Percentiles rank a stretch among this genome's conserved stretches.
These are phyloP conservation scores for Melanotaenia maccullochi DNA, from an alignment of 2,797 vertebrate genomes.

Conservation along the genomic window DNA sequence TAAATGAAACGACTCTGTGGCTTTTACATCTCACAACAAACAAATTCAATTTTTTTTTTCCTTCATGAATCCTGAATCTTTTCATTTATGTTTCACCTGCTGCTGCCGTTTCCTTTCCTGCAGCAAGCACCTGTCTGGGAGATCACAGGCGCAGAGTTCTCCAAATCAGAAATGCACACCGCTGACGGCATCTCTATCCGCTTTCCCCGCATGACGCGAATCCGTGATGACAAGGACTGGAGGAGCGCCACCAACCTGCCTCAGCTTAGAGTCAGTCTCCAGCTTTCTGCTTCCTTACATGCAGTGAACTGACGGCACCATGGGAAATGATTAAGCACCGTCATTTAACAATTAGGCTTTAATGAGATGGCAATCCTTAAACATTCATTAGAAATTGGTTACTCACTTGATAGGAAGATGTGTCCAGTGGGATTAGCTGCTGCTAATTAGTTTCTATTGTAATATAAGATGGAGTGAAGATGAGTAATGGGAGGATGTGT, in stretches of 20 bases:
- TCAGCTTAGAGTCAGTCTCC: constrained; percentile 87
- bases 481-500: constrained; percentile 2
- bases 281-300: not conserved
- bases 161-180: constrained; percentile 95
- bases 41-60: not conserved
- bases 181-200: constrained; percentile 99
- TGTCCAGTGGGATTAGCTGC: constrained; percentile 6
- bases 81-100: not conserved
- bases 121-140: constrained; percentile 97
- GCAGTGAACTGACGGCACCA: not conserved
- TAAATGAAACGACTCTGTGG: too few relatives aligned
- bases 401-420: not conserved
- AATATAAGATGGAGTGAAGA: not conserved
- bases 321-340: not conserved
- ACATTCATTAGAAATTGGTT: not conserved
- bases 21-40: too few relatives aligned
- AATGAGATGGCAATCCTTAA: constrained; percentile 6
- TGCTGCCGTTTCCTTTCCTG: not conserved
- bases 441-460: constrained; percentile 11
- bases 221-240: constrained; percentile 98
- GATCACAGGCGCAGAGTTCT: constrained; percentile 98
- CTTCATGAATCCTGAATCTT: not conserved
- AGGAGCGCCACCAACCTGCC: constrained; percentile 91
- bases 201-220: constrained; percentile 95
- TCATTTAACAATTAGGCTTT: not conserved